Conservation (phyloP, 2,888 invertebrate genomes). For the Gasteruption jaculator region DNA sequence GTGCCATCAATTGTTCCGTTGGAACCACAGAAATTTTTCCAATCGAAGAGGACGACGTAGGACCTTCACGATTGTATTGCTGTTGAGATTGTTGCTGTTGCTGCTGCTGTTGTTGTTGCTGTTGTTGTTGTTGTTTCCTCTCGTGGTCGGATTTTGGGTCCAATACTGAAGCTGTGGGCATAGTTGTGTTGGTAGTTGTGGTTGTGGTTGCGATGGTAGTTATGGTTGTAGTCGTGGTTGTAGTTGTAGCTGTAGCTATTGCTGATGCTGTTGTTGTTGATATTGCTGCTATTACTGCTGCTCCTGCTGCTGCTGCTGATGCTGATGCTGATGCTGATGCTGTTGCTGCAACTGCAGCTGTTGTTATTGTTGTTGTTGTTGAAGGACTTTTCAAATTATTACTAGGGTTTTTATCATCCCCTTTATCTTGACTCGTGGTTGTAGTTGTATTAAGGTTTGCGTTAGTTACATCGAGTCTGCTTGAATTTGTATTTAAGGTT, state of each 20-base stretch:
- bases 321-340: too few species aligned
- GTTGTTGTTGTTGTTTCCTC: constrained; percentile 22
- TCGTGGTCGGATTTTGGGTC: constrained; percentile 26
- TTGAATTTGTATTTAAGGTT: too few species aligned
- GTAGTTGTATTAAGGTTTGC: too few species aligned
- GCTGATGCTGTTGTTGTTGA: too few species aligned
- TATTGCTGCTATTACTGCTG: background rate
- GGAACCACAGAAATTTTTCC: constrained; percentile 41
- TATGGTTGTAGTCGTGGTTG: background rate
- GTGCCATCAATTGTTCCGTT: constrained; percentile 40
- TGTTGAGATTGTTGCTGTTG: constrained; percentile 24
- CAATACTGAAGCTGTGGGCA: constrained; percentile 22
- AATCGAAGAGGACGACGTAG: constrained; percentile 26
- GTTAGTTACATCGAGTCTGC: too few species aligned
- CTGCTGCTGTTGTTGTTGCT: constrained; percentile 34
- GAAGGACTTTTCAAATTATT: too few species aligned
- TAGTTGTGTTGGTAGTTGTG: constrained; percentile 1
- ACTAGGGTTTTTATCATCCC: too few species aligned
- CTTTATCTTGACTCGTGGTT: too few species aligned
- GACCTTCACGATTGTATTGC: constrained; percentile 20
- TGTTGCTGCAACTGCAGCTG: too few species aligned
- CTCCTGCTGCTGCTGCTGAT: too few species aligned
- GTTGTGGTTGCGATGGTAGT: background rate
- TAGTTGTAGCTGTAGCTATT: too few species aligned
- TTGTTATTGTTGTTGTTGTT: too few species aligned